These are phyloP conservation scores for Poicephalus gulielmi DNA, from an alignment of 2,113 vertebrate species.

Conservation along the genomic window DNA sequence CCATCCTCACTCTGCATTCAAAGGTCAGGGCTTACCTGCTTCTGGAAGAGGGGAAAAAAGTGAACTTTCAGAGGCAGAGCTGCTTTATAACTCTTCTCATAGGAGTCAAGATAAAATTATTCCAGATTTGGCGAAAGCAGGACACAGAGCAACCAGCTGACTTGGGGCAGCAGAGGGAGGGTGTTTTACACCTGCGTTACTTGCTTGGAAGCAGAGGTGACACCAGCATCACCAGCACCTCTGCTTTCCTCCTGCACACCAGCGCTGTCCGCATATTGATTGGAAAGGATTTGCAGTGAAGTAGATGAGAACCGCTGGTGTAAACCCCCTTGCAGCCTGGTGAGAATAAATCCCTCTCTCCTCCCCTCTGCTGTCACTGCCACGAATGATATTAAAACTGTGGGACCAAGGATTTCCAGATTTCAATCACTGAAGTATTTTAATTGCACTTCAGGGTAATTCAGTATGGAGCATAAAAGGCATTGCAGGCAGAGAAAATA, in stretches of 20 bases:
- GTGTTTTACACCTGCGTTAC: background rate
- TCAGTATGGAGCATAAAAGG: background rate
- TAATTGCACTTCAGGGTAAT: slow-evolving; percentile 39
- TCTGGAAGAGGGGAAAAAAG: background rate
- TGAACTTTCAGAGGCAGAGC: background rate
- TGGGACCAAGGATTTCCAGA: slow-evolving; percentile 2
- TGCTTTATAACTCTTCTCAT: background rate
- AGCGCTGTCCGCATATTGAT: background rate
- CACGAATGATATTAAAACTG: background rate
- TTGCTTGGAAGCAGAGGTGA: background rate
- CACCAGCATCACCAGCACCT: background rate
- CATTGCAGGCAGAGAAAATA: slow-evolving; percentile 16
- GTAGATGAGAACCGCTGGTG: background rate
- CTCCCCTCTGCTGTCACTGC: background rate
- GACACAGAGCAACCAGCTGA: background rate
- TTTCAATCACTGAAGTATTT: slow-evolving; percentile 44
- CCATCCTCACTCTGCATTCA: background rate
- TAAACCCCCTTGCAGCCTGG: background rate
- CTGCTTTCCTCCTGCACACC: background rate
- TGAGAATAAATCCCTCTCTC: background rate
- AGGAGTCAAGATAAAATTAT: background rate
- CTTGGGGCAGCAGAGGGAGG: background rate
- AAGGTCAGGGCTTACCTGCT: background rate
- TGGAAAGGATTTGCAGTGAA: background rate
- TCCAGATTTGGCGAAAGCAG: background rate